A percentile compares a stretch with the other conserved stretches of the same genome.
phyloP scores from a whole-genome alignment of 2,888 invertebrate species.

The Pyrochroa serraticornis region DNA sequence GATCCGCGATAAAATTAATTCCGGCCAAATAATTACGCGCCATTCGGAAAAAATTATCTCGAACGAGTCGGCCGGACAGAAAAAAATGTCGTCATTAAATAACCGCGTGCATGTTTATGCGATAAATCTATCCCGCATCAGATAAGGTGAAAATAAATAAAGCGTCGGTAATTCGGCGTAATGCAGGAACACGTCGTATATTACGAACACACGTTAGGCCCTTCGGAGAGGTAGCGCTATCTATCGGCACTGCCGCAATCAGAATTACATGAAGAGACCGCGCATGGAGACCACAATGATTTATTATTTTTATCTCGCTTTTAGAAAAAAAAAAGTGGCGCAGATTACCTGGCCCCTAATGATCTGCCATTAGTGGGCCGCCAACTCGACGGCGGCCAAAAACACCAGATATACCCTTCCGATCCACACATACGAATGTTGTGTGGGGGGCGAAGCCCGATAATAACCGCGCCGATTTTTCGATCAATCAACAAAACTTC shows the following conservation, averaged over 20 bases:
- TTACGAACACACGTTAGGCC: slow-evolving; percentile 25
- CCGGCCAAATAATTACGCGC: too few species aligned
- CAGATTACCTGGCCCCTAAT: slow-evolving; percentile 59
- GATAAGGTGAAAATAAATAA: slow-evolving; percentile 14
- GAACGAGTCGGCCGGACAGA: slow-evolving; percentile 1
- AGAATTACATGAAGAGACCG: slow-evolving; percentile 49
- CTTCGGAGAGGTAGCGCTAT: slow-evolving; percentile 31
- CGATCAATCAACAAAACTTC: too few species aligned
- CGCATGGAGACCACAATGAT: slow-evolving; percentile 55
- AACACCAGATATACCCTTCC: slow-evolving; percentile 43
- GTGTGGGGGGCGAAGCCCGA: too few species aligned
- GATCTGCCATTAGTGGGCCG: slow-evolving; percentile 57
- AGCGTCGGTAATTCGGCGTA: slow-evolving; percentile 14
- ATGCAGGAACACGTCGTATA: slow-evolving; percentile 24
- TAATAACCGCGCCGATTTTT: too few species aligned
- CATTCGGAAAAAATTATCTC: background rate
- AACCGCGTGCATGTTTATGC: too few species aligned
- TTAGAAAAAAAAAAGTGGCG: slow-evolving; percentile 52
- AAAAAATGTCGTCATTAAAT: background rate
- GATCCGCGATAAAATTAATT: too few species aligned
- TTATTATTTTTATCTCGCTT: slow-evolving; percentile 57
- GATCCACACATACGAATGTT: slow-evolving; percentile 37
- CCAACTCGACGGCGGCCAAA: slow-evolving; percentile 42
- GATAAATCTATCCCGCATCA: slow-evolving; percentile 9
- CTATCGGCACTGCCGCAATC: slow-evolving; percentile 44